phyloP scores from a whole-genome alignment of 2,113 vertebrate species.

The Chamaetylas fuelleborni region DNA sequence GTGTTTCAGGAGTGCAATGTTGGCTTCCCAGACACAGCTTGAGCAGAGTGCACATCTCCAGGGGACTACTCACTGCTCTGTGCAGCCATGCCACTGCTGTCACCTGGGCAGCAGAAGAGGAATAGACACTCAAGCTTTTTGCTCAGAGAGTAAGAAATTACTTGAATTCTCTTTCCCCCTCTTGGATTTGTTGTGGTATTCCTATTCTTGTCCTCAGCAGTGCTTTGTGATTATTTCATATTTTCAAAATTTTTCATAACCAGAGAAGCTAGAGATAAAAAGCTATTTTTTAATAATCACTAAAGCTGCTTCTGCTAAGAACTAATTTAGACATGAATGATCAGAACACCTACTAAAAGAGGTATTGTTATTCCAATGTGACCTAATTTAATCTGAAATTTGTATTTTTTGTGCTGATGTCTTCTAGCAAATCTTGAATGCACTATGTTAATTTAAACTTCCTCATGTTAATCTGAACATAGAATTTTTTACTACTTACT shows the following conservation, averaged over 20 bases:
- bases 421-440: neutral
- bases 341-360: neutral
- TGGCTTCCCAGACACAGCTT: neutral
- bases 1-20: fast-evolving
- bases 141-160: neutral
- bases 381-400: neutral
- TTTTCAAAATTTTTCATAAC: neutral
- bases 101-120: neutral
- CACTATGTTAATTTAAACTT: neutral
- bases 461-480: neutral
- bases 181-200: neutral
- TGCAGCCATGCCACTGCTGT: neutral
- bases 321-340: neutral
- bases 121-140: neutral
- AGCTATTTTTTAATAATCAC: neutral
- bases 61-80: neutral
- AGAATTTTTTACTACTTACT: neutral
- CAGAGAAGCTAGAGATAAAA: neutral
- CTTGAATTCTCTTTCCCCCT: neutral
- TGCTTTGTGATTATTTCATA: neutral
- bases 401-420: neutral
- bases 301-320: neutral
- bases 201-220: neutral
- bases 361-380: neutral
- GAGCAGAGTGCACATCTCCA: neutral